Conservation (phyloP, 2,113 vertebrate species). For the Lamprologus ornatipinnis region DNA sequence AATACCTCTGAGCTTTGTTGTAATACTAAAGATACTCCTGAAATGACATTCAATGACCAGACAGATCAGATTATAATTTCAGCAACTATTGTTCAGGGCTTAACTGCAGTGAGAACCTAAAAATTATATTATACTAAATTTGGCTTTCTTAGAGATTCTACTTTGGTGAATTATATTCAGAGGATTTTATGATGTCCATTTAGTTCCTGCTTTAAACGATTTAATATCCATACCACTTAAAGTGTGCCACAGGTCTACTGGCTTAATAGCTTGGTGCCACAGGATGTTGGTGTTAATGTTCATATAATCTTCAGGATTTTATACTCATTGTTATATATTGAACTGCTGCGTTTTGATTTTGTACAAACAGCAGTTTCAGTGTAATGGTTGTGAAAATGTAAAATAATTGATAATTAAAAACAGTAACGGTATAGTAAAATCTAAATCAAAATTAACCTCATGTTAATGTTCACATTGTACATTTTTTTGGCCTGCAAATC, state of each 20-base stretch:
- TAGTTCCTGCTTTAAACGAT: slow-evolving; percentile 16
- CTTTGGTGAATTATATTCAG: neutral
- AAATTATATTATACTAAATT: neutral
- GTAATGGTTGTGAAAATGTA: neutral
- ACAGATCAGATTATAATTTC: slow-evolving; percentile 25
- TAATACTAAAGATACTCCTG: neutral
- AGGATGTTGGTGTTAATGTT: neutral
- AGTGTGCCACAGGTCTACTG: neutral
- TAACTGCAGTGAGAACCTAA: neutral
- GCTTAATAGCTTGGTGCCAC: neutral
- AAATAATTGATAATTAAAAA: neutral
- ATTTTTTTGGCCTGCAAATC: neutral
- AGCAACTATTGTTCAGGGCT: slow-evolving; percentile 13
- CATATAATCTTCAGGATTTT: neutral
- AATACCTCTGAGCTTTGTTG: neutral
- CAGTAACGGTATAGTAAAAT: neutral
- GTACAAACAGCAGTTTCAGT: neutral
- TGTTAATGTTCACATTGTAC: neutral
- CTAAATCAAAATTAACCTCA: neutral
- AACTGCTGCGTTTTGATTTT: neutral
- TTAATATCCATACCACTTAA: neutral
- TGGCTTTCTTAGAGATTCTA: neutral
- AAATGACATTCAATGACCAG: slow-evolving; percentile 30
- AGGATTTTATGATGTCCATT: slow-evolving; percentile 29
- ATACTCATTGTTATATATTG: neutral